Base-by-base conservation (phyloP, 2,797 vertebrate species). In the Chelon labrosus region DNA sequence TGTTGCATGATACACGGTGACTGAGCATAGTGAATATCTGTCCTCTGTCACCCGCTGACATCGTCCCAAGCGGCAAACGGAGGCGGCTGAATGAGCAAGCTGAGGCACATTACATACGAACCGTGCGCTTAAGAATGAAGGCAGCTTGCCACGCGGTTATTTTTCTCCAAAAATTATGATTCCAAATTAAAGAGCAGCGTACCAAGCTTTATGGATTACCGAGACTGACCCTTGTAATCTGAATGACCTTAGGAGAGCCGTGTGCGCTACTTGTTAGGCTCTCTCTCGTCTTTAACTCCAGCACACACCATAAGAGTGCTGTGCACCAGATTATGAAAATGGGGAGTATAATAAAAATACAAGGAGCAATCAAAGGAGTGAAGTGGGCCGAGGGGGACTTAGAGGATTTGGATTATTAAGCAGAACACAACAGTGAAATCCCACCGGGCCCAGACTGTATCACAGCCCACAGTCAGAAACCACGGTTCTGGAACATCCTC, bases 321-420 rank as follows among this genome's bases (percentile, higher is more conserved):
- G 64, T 59, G 70, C 73, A 65, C 61, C 85, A 90, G 89, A 93
- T 92, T 91, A 93, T 92, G 79, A 92, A 93, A 91, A 90, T 80
- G 63, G 76, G 91, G 80, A 77, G 84, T 84, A 79, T 79, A 85
- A 88, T 88, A 90, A 90, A 90, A 89, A 91, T 85, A 91, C 88
- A 93, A 91, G 89, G 87, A 90, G 88, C 85, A 92, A 92, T 92
- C 85, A 90, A 88, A 90, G 77, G 79, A 85, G 78, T 90, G 85
- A 89, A 91, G 87, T 88, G 87, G 91, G 91, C 89, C 85, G 83
- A 81, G 79, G 82, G 90, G 82, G 90, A 92, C 42, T 89, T 91
- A 86, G 84, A 90, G 91, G 92, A 92, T 93, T 93, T 93, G 88
- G 90, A 93, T 93, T 93, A 94, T 93, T 92, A 92, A 92, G 81